Evolutionary conservation across 2,797 vertebrate species (phyloP), one percentile per base, ranked within the genome.

Genomic region (Melanotaenia boesemani): DNA sequence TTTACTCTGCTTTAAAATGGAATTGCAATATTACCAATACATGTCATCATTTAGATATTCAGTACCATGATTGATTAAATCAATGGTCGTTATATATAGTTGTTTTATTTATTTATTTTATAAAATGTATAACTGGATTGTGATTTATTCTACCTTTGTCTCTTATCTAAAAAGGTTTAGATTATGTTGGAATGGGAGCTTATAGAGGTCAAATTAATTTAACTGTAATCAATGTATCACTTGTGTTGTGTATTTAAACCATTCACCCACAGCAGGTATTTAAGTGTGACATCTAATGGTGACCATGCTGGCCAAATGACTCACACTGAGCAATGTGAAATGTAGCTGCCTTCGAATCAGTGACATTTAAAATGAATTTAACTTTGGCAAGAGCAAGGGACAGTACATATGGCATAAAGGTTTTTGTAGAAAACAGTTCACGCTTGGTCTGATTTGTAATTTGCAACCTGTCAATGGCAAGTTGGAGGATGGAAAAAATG

Each of bases 351-450:
- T 57, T 78, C 55, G 67, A 74, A 69, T 69, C 61, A 34, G 55
- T 59, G 67, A 78, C 81, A 80, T 83, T 82, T 80, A 64, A 77
- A 76, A 82, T 77, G n/a, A 77, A 83, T 76, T 63, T 60, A 64
- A 79, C 52, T 70, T 75, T 81, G 34, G 37, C 76, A 84, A 82
- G 56, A 73, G 39, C 67, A 46, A 26, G 2, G 36, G 20, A 22
- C 9, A 0, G 37, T 24, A 2, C 28, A 10, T 10, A 12, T 63
- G 63, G 68, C 54, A 44, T 20, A 52, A 78, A 55, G 28, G 28
- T 62, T 66, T 65, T 15, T 15, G 10, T 4, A 13, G 24, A 48
- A 52, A 67, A 32, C 16, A 36, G 20, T 39, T 50, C 5, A 4
- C 5, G 68, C 24, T 52, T 56, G 20, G 39, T 28, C 26, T 36